Evolutionary conservation across 1,140 invertebrate species (phyloP).

Genomic region (Anthonomus grandis): DNA sequence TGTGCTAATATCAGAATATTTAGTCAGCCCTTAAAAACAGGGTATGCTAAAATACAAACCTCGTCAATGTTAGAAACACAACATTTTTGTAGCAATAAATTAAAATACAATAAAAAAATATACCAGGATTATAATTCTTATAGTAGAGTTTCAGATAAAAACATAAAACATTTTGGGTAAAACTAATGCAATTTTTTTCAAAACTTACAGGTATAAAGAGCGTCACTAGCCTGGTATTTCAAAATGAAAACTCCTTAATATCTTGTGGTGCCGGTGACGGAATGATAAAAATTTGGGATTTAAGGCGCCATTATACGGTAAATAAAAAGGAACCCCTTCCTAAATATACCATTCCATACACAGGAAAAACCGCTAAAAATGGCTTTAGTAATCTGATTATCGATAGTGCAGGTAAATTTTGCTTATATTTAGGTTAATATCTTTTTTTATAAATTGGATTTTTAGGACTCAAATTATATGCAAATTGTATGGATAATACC

Average conservation of each 20-base stretch:
- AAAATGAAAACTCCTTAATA: constrained; percentile 70
- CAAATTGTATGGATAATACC: constrained; percentile 79
- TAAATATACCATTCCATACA: constrained; percentile 67
- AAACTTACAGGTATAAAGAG: constrained; percentile 50
- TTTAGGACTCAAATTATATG: constrained; percentile 65
- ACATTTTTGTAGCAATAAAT: too few species aligned
- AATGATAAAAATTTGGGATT: constrained; percentile 83
- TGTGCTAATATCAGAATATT: too few species aligned
- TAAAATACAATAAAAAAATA: too few species aligned
- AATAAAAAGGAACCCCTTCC: constrained; percentile 68
- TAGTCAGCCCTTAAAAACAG: too few species aligned
- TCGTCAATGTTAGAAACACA: too few species aligned
- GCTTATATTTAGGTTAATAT: too few species aligned
- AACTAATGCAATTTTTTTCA: not conserved
- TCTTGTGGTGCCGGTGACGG: constrained; percentile 82
- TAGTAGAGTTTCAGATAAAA: too few species aligned
- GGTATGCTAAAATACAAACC: too few species aligned
- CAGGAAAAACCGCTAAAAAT: constrained; percentile 62
- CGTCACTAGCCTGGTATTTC: constrained; percentile 77
- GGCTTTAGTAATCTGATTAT: constrained; percentile 78
- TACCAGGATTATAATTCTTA: too few species aligned
- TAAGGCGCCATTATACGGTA: constrained; percentile 72
- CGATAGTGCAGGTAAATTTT: constrained; percentile 56
- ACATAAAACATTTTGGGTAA: too few species aligned
- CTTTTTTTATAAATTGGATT: not conserved